Conservation (phyloP, 1,140 invertebrate species). For the Sarcophaga peregrina region DNA sequence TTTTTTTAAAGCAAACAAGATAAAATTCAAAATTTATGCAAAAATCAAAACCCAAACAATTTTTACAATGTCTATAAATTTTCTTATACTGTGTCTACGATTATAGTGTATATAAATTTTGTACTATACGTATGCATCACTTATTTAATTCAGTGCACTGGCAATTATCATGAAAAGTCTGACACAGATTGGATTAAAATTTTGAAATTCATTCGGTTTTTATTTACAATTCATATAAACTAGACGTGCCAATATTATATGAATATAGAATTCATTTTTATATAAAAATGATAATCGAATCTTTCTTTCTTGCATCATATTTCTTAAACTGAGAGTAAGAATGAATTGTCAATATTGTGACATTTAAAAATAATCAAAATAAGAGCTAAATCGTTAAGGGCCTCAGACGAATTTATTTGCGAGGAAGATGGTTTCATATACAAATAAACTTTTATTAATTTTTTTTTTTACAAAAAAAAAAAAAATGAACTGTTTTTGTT, state of each 20-base stretch:
- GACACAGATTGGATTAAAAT: neutral
- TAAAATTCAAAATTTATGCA: no score
- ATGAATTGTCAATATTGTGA: neutral
- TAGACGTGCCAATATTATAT: neutral
- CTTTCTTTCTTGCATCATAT: conserved; percentile 3
- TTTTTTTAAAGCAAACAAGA: no score
- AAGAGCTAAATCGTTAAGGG: neutral
- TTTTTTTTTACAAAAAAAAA: neutral
- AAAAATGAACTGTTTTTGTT: conserved; percentile 1
- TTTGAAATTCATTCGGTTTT: neutral
- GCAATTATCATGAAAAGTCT: neutral
- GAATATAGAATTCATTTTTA: neutral
- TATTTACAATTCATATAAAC: neutral
- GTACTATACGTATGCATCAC: no score
- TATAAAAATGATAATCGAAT: neutral
- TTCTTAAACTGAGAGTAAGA: neutral
- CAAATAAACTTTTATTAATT: neutral
- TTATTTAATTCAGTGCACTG: neutral
- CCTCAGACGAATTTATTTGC: no score
- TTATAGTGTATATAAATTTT: no score
- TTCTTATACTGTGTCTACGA: no score
- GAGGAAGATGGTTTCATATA: neutral
- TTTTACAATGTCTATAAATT: no score
- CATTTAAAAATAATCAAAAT: neutral
- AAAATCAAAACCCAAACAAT: no score